phyloP scores from a whole-genome alignment of 2,113 vertebrate genomes.

The Caranx melampygus region DNA sequence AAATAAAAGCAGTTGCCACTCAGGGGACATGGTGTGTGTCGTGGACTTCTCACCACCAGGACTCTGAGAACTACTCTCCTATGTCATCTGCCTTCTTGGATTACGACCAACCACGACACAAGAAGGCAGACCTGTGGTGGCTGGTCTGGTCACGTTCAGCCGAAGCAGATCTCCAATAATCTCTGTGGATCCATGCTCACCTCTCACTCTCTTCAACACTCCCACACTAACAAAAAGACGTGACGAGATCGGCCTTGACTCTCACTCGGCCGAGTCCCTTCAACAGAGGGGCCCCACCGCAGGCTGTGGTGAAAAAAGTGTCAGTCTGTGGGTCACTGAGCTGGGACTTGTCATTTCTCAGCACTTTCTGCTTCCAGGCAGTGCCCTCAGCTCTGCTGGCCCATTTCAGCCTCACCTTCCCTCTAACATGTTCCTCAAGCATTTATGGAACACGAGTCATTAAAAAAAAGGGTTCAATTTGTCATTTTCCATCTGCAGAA shows the following conservation, averaged over 20 bases:
- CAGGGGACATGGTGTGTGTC: slow-evolving; percentile 29
- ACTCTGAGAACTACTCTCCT: slow-evolving; percentile 48
- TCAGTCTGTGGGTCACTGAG: slow-evolving; percentile 18
- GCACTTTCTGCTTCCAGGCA: slow-evolving; percentile 47
- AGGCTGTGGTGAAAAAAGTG: slow-evolving; percentile 21
- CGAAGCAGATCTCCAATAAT: slow-evolving; percentile 49
- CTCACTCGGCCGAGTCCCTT: slow-evolving; percentile 13
- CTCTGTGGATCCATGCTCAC: slow-evolving; percentile 32
- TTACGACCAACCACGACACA: slow-evolving; percentile 35
- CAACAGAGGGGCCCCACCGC: neutral
- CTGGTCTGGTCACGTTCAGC: slow-evolving; percentile 49
- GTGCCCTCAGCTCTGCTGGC: slow-evolving; percentile 25
- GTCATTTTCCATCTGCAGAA: slow-evolving; percentile 41
- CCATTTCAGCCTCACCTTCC: slow-evolving; percentile 15
- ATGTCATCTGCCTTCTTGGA: slow-evolving; percentile 54
- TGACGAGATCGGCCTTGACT: neutral
- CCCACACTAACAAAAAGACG: slow-evolving; percentile 15
- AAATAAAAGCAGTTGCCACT: slow-evolving; percentile 37
- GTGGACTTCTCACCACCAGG: slow-evolving; percentile 60
- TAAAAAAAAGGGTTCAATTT: slow-evolving; percentile 29
- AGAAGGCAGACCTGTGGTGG: slow-evolving; percentile 39
- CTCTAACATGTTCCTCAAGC: slow-evolving; percentile 39
- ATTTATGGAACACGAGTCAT: slow-evolving; percentile 26
- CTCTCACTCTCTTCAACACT: slow-evolving; percentile 44
- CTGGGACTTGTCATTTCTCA: slow-evolving; percentile 45